Evolutionary conservation across 2,797 vertebrate genomes (phyloP).

Genomic region (Gouania willdenowi): DNA sequence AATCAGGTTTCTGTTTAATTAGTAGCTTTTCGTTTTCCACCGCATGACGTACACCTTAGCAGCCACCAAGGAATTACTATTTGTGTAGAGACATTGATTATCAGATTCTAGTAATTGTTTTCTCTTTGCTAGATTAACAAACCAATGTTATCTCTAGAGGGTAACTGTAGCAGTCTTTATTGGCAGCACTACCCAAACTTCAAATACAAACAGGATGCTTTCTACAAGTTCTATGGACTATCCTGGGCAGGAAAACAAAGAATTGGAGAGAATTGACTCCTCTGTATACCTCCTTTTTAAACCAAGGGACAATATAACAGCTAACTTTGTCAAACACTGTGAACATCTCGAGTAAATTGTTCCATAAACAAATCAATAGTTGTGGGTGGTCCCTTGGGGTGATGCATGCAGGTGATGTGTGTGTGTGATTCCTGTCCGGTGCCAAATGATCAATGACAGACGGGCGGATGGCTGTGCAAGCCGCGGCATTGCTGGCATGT

Average conservation of each 20-base stretch:
- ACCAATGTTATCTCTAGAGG: constrained; percentile 62
- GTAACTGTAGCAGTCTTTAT: constrained; percentile 42
- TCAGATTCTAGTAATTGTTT: constrained; percentile 78
- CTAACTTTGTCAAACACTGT: constrained; percentile 7
- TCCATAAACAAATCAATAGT: constrained; percentile 1
- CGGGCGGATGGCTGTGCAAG: constrained; percentile 9
- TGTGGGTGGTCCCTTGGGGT: constrained; percentile 16
- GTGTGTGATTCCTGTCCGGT: constrained; percentile 22
- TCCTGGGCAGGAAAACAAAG: background rate
- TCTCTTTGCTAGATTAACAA: constrained; percentile 73
- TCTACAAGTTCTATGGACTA: constrained; percentile 4
- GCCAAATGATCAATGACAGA: constrained; percentile 25
- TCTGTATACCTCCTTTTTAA: constrained; percentile 20
- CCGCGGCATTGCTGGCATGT: constrained; percentile 23
- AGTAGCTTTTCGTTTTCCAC: constrained; percentile 43
- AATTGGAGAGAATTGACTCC: background rate
- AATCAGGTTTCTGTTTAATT: constrained; percentile 52
- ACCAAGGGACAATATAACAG: background rate
- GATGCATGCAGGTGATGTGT: constrained; percentile 21
- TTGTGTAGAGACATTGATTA: constrained; percentile 44
- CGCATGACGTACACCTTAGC: constrained; percentile 22
- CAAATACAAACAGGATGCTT: constrained; percentile 14
- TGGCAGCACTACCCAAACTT: constrained; percentile 23
- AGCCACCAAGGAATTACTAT: constrained; percentile 49
- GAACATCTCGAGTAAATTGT: constrained; percentile 5